phyloP scores from a whole-genome alignment of 2,888 invertebrate species.

The Blomia tropicalis region DNA sequence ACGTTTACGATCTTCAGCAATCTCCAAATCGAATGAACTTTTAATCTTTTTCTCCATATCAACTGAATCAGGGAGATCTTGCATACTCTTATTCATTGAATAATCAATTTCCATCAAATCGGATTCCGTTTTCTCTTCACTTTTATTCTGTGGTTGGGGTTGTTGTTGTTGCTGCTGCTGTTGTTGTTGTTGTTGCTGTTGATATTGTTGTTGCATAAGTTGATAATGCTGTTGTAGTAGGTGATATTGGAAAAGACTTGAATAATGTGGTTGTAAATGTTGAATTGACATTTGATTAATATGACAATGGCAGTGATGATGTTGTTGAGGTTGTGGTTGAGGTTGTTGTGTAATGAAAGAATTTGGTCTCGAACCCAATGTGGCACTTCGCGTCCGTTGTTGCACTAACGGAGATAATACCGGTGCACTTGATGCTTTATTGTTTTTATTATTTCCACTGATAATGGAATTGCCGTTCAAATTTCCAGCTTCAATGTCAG shows the following conservation, averaged over 20 bases:
- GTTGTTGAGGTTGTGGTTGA: not conserved
- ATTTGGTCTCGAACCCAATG: slow-evolving; percentile 9
- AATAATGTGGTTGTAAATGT: not conserved
- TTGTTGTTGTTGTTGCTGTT: not conserved
- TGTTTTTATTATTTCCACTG: not conserved
- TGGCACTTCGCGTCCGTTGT: slow-evolving; percentile 6
- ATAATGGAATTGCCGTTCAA: not conserved
- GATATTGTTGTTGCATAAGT: not conserved
- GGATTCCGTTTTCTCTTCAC: not conserved
- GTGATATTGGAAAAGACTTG: not conserved
- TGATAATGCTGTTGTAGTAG: not conserved
- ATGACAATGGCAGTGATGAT: no score
- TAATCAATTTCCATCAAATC: slow-evolving; percentile 65
- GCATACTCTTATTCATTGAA: not conserved
- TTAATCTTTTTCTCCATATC: not conserved
- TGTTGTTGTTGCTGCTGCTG: not conserved
- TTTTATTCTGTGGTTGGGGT: not conserved
- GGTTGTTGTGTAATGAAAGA: not conserved
- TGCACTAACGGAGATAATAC: slow-evolving; percentile 11
- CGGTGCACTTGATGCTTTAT: slow-evolving; percentile 20
- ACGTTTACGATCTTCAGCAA: not conserved
- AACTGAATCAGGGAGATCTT: no score
- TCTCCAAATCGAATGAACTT: not conserved
- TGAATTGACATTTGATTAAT: not conserved
- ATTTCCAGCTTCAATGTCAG: not conserved